Conservation (phyloP, 2,113 vertebrate genomes). For the Saccopteryx bilineata region DNA sequence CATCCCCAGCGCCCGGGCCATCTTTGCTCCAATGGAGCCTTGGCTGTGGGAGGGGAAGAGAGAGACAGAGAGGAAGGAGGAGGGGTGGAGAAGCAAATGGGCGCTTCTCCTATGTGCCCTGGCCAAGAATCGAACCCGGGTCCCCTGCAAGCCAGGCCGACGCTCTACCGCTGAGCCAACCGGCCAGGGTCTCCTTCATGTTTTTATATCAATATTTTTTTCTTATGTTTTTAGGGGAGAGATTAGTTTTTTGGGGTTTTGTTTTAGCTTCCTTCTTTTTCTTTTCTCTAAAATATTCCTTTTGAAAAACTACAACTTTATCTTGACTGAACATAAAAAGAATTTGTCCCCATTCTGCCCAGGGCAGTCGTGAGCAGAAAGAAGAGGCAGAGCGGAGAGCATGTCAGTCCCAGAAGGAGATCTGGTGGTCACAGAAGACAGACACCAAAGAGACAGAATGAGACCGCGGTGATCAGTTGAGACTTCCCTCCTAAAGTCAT, state of each 20-base stretch:
- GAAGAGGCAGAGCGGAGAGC: not conserved
- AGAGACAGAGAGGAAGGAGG: too few relatives aligned
- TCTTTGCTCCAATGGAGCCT: too few relatives aligned
- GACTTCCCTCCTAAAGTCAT: not conserved
- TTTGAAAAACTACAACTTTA: not conserved
- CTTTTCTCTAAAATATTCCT: not conserved
- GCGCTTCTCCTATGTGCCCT: too few relatives aligned
- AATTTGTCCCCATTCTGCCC: too few relatives aligned
- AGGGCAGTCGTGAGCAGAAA: not conserved
- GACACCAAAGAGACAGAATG: not conserved
- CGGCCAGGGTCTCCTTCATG: too few relatives aligned
- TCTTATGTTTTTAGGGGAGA: not conserved
- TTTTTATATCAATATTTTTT: not conserved
- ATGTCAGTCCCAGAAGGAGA: not conserved
- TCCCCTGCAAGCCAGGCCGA: too few relatives aligned
- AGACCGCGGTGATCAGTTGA: not conserved
- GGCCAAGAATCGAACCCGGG: too few relatives aligned
- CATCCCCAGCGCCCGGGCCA: too few relatives aligned
- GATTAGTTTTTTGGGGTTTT: not conserved
- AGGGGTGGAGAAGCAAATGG: too few relatives aligned
- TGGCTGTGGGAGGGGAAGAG: too few relatives aligned
- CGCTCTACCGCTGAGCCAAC: too few relatives aligned
- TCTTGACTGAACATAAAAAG: not conserved
- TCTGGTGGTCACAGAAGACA: accelerated
- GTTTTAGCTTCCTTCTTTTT: not conserved